Percentiles rank a stretch among this genome's conserved stretches.
These are phyloP conservation scores for Lagenorhynchus albirostris DNA, from an alignment of 2,113 vertebrate species.

Conservation along the genomic window DNA sequence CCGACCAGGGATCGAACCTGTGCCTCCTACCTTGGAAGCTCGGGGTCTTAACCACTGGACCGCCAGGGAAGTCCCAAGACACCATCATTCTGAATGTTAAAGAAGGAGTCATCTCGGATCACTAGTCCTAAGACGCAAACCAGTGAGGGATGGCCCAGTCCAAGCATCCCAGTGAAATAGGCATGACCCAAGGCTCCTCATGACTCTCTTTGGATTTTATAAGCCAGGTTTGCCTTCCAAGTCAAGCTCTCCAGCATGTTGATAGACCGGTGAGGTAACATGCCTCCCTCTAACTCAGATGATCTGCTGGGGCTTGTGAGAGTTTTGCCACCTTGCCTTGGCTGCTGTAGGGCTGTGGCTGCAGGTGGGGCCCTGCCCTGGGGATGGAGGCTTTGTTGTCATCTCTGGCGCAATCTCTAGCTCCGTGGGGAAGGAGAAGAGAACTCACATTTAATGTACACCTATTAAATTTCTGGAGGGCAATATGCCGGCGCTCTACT, in stretches of 20 bases:
- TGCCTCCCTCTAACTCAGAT: slow-evolving; percentile 6
- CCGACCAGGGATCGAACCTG: too few relatives aligned
- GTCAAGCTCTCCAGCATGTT: not conserved
- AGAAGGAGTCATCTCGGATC: not conserved
- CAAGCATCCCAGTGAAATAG: not conserved
- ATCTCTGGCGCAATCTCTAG: not conserved
- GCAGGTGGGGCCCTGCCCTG: not conserved
- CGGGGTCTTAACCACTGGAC: too few relatives aligned
- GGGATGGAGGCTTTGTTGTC: not conserved
- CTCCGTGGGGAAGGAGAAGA: not conserved
- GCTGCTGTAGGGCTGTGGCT: not conserved
- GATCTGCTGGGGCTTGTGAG: slow-evolving; percentile 28
- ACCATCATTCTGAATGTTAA: not conserved
- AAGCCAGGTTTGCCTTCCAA: not conserved
- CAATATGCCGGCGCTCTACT: not conserved
- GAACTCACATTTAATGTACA: not conserved
- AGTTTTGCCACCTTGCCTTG: not conserved
- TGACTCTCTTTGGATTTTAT: not conserved
- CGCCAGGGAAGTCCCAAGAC: too few relatives aligned
- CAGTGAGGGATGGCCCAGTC: not conserved
- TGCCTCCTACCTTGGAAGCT: too few relatives aligned
- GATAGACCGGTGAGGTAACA: not conserved
- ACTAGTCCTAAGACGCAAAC: not conserved
- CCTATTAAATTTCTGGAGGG: not conserved
- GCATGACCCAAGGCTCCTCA: not conserved